Conservation (phyloP, 2,888 invertebrate genomes). For the Amiota minor region DNA sequence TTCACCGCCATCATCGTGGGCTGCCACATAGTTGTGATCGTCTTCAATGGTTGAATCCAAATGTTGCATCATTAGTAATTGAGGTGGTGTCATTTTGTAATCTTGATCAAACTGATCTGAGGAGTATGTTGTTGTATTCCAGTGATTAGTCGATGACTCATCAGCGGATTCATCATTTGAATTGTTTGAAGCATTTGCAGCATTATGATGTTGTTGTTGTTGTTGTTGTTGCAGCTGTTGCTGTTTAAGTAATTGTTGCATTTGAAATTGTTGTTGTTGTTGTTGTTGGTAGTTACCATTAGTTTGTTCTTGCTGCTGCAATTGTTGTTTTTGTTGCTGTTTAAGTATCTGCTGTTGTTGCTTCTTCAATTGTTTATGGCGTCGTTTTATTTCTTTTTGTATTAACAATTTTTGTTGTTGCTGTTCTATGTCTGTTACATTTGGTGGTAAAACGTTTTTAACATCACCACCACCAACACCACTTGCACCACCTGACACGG, state of each 20-base stretch:
- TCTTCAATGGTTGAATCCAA: conserved; percentile 65
- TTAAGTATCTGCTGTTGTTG: conserved; percentile 42
- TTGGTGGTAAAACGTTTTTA: neutral
- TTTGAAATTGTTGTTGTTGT: conserved; percentile 44
- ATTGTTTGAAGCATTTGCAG: conserved; percentile 50
- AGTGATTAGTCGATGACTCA: conserved; percentile 61
- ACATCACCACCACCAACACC: conserved; percentile 24
- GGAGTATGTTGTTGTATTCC: conserved; percentile 54
- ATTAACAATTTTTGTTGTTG: conserved; percentile 60
- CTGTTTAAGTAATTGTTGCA: conserved; percentile 46
- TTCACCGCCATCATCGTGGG: conserved; percentile 59
- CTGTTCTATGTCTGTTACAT: conserved; percentile 70
- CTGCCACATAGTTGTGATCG: conserved; percentile 68
- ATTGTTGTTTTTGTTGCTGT: conserved; percentile 42
- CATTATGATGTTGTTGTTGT: conserved; percentile 44
- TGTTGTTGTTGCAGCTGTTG: conserved; percentile 46
- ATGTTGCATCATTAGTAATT: conserved; percentile 40
- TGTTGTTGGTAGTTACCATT: conserved; percentile 36
- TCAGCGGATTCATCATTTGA: conserved; percentile 67
- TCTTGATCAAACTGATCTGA: conserved; percentile 21
- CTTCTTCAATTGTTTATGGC: too few species aligned
- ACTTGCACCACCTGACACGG: conserved; percentile 47
- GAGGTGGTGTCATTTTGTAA: conserved; percentile 44
- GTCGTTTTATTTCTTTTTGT: conserved; percentile 21
- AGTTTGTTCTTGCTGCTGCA: conserved; percentile 41